Evolutionary conservation across 2,113 vertebrate species (phyloP).

Genomic region (Atherinomorus stipes): DNA sequence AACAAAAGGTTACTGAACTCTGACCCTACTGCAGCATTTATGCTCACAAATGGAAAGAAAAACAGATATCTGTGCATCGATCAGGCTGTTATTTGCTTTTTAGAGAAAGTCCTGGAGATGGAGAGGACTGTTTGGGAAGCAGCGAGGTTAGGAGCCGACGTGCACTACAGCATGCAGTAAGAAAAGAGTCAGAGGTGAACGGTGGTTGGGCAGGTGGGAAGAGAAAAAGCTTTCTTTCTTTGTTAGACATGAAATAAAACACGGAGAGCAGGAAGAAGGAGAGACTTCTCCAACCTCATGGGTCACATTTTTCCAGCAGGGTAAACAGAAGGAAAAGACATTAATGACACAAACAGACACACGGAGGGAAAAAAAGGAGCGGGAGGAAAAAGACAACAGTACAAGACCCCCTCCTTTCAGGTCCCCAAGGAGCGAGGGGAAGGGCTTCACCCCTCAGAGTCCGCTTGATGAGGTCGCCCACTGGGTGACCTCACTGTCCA

Average conservation of each 20-base stretch:
- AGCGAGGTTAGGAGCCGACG: constrained; percentile 16
- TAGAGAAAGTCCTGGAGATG: constrained; percentile 25
- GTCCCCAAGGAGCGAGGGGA: constrained; percentile 58
- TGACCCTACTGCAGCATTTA: background rate
- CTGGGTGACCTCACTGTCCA: constrained; percentile 66
- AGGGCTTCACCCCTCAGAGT: constrained; percentile 61
- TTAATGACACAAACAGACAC: constrained; percentile 58
- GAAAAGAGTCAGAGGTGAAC: constrained; percentile 24
- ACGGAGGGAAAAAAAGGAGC: constrained; percentile 35
- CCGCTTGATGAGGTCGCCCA: constrained; percentile 77
- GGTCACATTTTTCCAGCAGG: constrained; percentile 59
- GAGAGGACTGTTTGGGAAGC: constrained; percentile 14
- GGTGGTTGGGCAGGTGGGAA: constrained; percentile 15
- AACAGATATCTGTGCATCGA: constrained; percentile 6
- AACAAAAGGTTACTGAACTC: background rate
- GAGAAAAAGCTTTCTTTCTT: constrained; percentile 12
- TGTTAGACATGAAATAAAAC: constrained; percentile 52
- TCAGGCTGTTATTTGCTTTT: constrained; percentile 11
- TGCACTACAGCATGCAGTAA: constrained; percentile 66
- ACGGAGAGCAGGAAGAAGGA: constrained; percentile 60
- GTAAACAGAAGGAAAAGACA: constrained; percentile 59
- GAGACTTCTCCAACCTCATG: constrained; percentile 76
- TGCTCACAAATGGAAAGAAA: background rate
- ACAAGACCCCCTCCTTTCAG: constrained; percentile 73
- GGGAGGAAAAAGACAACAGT: constrained; percentile 63